Evolutionary conservation across 2,113 vertebrate genomes (phyloP), one percentile per base, ranked within the genome.

Genomic region (Malurus melanocephalus): DNA sequence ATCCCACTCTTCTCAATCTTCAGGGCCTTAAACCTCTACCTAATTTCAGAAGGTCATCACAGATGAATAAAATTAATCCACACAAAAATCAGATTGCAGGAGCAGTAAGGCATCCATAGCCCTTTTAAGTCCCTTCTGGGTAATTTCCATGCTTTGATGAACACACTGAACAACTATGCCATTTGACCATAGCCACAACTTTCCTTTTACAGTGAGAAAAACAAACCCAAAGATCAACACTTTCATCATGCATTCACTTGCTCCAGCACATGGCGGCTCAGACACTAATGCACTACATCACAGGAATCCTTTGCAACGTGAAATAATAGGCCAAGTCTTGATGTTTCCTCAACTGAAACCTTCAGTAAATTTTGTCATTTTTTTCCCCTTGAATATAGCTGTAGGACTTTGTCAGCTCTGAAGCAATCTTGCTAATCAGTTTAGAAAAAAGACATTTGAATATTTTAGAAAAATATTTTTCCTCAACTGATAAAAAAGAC

Each of bases 191-290:
- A 65, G 23, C 75, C 66, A 75, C 67, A 82, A 68, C 73, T 95
- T 94, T 52, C 88, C n/a, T 89, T 52, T 42, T 40, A 67, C 27
- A 46, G 57, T 23, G 43, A 85, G 69, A 79, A 87, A 91, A 91
- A 74, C 66, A 92, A 94, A 75, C 11, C 7, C 26, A 38, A 72
- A 69, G 42, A 94, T 23, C 2, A 2, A 60, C 57, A 77, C 68
- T 71, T 77, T 66, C 52, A 48, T 84, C 62, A n/a, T 32, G 24
- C 38, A 16, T 64, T 87, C 60, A 69, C 55, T 92, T 67, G 73
- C 56, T 48, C 13, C 13, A 32, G 71, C 75, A 85, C 51, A 90
- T 86, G 92, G 80, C 2, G 1, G 23, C 83, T 86, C 71, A 42
- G 24, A 61, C 26, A 12, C 35, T 40, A 33, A 46, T 4, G 35